Conservation (phyloP, 1,140 invertebrate species). For the Rhopalosiphum padi region DNA sequence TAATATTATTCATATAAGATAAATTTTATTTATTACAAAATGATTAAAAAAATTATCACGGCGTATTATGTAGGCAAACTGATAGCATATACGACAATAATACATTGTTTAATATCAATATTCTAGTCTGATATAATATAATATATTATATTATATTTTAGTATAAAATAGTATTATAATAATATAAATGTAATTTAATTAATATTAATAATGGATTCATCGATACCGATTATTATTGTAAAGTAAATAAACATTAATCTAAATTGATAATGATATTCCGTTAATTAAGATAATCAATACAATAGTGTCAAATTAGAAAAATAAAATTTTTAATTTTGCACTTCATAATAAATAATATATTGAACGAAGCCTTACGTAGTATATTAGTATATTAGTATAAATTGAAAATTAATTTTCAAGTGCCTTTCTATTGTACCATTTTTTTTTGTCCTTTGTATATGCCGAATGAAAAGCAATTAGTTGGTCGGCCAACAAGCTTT, state of each 20-base stretch:
- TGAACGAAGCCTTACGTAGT: background rate
- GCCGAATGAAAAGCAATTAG: background rate
- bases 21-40: background rate
- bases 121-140: background rate
- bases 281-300: background rate
- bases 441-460: background rate
- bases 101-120: no score
- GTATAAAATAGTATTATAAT: background rate
- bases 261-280: background rate
- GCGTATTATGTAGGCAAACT: slow-evolving; percentile 23
- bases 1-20: background rate
- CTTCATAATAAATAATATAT: background rate
- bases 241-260: no score
- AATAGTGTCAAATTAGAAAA: background rate
- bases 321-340: background rate
- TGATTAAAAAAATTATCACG: background rate
- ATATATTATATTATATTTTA: background rate
- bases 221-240: background rate
- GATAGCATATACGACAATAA: background rate
- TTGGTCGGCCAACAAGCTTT: background rate
- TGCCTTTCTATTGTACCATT: background rate
- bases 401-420: background rate
- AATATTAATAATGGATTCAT: background rate
- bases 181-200: background rate
- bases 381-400: background rate